Percentiles rank a stretch among this genome's conserved stretches.
Conservation (phyloP, 2,113 vertebrate species). For the Cyanocitta stelleri region DNA sequence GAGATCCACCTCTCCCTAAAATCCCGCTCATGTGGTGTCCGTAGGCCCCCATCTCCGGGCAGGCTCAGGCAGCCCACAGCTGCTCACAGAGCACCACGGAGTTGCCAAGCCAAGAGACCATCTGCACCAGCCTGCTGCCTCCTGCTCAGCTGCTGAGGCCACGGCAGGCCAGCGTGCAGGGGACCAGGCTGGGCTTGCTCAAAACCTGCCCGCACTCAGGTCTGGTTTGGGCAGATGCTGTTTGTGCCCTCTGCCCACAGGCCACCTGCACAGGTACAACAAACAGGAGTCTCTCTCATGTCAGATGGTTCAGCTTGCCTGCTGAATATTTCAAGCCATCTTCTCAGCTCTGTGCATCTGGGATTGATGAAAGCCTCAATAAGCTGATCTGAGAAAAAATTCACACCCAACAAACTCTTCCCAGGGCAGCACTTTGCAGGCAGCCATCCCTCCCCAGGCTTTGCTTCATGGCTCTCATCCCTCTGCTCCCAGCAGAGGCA, state of each 20-base stretch:
- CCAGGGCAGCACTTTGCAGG: not conserved
- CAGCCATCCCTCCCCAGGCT: not conserved
- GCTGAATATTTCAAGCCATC: not conserved
- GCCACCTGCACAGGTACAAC: not conserved
- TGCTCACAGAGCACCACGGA: not conserved
- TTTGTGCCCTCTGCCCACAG: not conserved
- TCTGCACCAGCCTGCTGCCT: not conserved
- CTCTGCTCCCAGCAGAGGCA: not conserved
- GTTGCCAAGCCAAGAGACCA: not conserved
- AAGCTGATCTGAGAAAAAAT: not conserved
- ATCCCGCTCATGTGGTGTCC: fast-evolving
- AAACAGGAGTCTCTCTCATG: not conserved
- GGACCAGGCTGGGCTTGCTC: not conserved
- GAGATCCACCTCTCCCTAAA: not conserved
- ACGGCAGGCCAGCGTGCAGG: not conserved
- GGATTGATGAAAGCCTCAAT: slow-evolving; percentile 14
- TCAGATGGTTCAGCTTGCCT: not conserved
- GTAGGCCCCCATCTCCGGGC: not conserved
- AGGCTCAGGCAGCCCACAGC: not conserved
- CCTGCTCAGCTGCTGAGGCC: not conserved
- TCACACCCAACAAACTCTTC: not conserved
- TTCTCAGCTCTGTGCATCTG: not conserved
- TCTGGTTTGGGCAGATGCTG: not conserved
- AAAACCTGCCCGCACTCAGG: not conserved
- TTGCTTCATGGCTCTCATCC: not conserved